Evolutionary conservation across 2,888 invertebrate genomes (phyloP).

Genomic region (Euspilapteryx auroguttella): DNA sequence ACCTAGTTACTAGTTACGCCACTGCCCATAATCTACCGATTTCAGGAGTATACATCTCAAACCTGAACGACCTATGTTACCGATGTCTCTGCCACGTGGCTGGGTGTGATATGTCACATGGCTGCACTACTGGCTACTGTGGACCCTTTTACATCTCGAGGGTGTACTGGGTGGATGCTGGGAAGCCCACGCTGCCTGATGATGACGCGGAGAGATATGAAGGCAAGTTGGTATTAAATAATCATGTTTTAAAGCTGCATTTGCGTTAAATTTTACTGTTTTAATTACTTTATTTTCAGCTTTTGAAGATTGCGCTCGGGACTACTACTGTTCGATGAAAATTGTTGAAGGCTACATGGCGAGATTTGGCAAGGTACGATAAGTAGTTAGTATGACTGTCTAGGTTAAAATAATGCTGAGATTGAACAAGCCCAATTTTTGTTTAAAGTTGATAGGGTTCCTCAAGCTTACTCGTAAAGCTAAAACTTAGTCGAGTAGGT

Average conservation of each 20-base stretch:
- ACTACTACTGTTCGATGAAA: conserved; percentile 58
- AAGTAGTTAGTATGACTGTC: too few relatives aligned
- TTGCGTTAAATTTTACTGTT: too few relatives aligned
- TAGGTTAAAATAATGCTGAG: too few relatives aligned
- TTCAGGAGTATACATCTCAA: conserved; percentile 38
- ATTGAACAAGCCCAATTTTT: too few relatives aligned
- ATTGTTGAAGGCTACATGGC: conserved; percentile 64
- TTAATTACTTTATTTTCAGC: conserved; percentile 45
- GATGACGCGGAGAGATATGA: conserved; percentile 54
- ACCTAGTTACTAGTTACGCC: too few relatives aligned
- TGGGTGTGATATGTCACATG: conserved; percentile 51
- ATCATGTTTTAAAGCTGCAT: not conserved
- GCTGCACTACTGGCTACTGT: conserved; percentile 61
- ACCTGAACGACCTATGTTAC: conserved; percentile 52
- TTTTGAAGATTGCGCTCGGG: conserved; percentile 64
- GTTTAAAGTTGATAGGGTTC: too few relatives aligned
- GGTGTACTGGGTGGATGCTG: conserved; percentile 68
- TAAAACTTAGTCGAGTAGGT: too few relatives aligned
- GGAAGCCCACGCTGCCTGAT: conserved; percentile 57
- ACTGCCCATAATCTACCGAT: too few relatives aligned
- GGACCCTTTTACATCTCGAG: conserved; percentile 66
- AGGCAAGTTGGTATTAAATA: conserved; percentile 16
- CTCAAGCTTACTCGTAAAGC: too few relatives aligned
- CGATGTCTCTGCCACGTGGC: conserved; percentile 64
- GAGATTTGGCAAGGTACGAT: conserved; percentile 57